Base-by-base conservation (phyloP, 2,797 vertebrate species). In the Vespertilio murinus region DNA sequence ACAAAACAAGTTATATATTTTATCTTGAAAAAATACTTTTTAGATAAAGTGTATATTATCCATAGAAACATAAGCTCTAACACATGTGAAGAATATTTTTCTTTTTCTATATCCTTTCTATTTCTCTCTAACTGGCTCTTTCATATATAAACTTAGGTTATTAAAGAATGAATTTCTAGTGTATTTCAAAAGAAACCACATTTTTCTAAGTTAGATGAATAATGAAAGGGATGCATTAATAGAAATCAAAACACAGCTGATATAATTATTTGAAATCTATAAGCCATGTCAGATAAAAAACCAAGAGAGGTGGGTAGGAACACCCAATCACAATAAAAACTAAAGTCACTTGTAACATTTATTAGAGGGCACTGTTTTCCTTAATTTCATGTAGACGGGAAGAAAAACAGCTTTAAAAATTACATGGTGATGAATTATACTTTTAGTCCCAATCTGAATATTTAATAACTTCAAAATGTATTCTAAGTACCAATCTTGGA, bases 281-380 rank as follows among this genome's bases (percentile, higher is more conserved):
- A 95, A 97, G n/a, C 35, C 42, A 52, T 61, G 47, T 97, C 93
- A 96, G 16, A 9, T 90, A 70, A 96, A 96, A 97, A 93, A 61
- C 9, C 10, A 77, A 45, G 35, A 6, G 56, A 75, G 16, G 59
- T 52, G 35, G 49, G 8, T 61, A 74, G n/a, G 38, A 85, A 83
- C 1, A 81, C 23, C 16, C 22, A 83, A 90, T 25, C 54, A 87
- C 20, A 90, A 82, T 52, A 78, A n/a, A 96, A 97, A 25, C 56
- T 91, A 59, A 25, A 54, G 82, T 65, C 75, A 83, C 38, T 52
- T 73, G 52, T 70, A 96, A 70, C 9, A 91, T 90, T 97, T 96
- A 97, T 97, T 96, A 97, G 96, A 98, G 97, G 97, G 96, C 95
- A 97, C 96, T 95, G 73, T 97, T 97, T 96, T 98, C 94, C 97